These are phyloP conservation scores for Carduelis carduelis DNA, from an alignment of 2,797 vertebrate genomes.

Conservation along the genomic window DNA sequence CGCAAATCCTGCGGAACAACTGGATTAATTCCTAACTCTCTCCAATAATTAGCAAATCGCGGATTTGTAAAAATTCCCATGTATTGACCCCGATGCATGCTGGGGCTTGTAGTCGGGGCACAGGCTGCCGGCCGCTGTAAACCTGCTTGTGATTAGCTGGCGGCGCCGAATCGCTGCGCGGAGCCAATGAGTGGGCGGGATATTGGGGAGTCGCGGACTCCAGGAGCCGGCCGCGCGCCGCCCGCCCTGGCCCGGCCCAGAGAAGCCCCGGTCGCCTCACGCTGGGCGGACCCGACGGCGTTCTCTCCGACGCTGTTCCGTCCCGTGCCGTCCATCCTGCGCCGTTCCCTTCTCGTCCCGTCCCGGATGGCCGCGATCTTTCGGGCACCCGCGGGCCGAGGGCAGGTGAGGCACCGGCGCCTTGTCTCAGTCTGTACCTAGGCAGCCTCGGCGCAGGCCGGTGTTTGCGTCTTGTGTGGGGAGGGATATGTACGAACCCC, in stretches of 20 bases:
- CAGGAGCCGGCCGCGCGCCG: rapidly evolving
- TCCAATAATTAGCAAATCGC: background rate
- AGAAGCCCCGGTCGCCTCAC: rapidly evolving
- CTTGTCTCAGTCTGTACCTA: background rate
- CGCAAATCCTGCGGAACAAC: background rate
- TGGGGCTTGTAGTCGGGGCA: background rate
- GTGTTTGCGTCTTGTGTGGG: background rate
- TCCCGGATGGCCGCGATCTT: background rate
- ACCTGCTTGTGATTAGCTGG: background rate
- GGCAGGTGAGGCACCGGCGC: background rate
- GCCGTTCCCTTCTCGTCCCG: too few relatives aligned
- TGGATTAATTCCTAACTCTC: background rate
- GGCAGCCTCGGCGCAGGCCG: background rate
- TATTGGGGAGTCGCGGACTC: background rate
- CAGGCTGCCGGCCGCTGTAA: rapidly evolving
- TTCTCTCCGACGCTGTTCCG: rapidly evolving
- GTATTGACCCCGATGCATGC: rapidly evolving
- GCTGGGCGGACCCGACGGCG: rapidly evolving
- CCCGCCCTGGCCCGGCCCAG: rapidly evolving
- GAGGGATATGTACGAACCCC: background rate
- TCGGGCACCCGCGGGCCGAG: background rate
- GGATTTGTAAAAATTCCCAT: rapidly evolving
- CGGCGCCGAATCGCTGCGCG: rapidly evolving
- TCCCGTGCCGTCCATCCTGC: too few relatives aligned
- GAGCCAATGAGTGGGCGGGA: background rate